Evolutionary conservation across 2,797 vertebrate species (phyloP).

Genomic region (Coranthus polyacanthus): DNA sequence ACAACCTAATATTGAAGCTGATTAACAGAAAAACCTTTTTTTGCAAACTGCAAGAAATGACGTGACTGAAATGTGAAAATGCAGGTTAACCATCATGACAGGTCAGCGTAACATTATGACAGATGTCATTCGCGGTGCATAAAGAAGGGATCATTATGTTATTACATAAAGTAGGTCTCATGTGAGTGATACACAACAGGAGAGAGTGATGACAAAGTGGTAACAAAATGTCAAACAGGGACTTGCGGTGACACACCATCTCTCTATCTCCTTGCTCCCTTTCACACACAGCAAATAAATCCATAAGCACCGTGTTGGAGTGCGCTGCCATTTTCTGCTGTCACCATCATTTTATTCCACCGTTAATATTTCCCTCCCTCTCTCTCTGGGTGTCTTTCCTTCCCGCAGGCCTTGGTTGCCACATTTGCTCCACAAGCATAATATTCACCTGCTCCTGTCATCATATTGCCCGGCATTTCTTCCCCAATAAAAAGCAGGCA

Average conservation of each 20-base stretch:
- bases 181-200: conserved; percentile 29
- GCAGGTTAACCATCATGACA: background rate
- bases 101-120: conserved; percentile 15
- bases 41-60: no score
- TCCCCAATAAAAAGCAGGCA: conserved; percentile 34
- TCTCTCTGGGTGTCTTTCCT: conserved; percentile 27
- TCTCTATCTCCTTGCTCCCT: conserved; percentile 32
- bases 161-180: conserved; percentile 25
- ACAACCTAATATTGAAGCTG: conserved; percentile 8
- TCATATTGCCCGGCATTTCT: conserved; percentile 60
- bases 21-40: conserved; percentile 16
- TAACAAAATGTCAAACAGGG: conserved; percentile 51
- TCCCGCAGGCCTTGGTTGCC: conserved; percentile 56
- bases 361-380: conserved; percentile 70
- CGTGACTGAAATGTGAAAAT: no score
- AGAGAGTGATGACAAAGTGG: conserved; percentile 33
- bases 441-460: conserved; percentile 72
- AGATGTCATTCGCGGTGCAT: conserved; percentile 12
- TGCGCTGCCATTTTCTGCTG: conserved; percentile 76
- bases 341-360: conserved; percentile 78
- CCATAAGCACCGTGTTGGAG: conserved; percentile 68
- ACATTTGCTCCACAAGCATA: conserved; percentile 68
- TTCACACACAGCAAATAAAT: conserved; percentile 61
- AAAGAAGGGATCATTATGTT: conserved; percentile 41
- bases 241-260: conserved; percentile 32